Base-by-base conservation (phyloP, 2,888 invertebrate species). In the Galerucella calmariensis region DNA sequence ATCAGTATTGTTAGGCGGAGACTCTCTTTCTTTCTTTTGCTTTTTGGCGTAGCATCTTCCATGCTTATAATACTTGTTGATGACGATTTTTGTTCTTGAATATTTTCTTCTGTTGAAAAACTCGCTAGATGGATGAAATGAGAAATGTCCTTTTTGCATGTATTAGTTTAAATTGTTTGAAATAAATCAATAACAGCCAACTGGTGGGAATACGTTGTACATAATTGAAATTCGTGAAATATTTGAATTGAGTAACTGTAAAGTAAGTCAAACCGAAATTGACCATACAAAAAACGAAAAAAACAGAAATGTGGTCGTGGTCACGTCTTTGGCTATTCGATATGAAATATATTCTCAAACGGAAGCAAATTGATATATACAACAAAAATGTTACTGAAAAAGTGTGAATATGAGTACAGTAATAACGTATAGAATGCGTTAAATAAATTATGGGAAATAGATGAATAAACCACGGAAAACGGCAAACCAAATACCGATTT, bases 161-260 rank as follows among this genome's bases (percentile, higher is more conserved):
- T 35, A 35, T 35, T 35, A 51, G 16, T n/a, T 51, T n/a, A 16
- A 51, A 51, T n/a, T 51, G 51, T 51, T 51, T 16, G 6, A 56
- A 56, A 8, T 10, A 56, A 9, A 20, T 56, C 20, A 10, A 20
- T 56, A 16, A 10, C 6, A 53, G 14, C 11, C n/a, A 56, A 9
- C 9, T 56, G 20, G 56, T 56, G 56, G 56, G 20, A 56, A 56
- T 8, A 10, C 2, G 16, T 16, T 56, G 16, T 56, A 20, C 20
- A 16, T 56, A 56, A 56, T 56, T 53, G 53, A 53, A 53, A 56
- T 20, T 56, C 20, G 20, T 56, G 56, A 41, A 41, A 41, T 41
- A 41, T 41, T 41, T 41, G 35, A 56, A 56, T 56, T 56, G 20
- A 56, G 56, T 56, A 56, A 56, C 56, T 56, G 56, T 56, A 16